Evolutionary conservation across 2,888 invertebrate species (phyloP).

Genomic region (Zaprionus obscuricornis): DNA sequence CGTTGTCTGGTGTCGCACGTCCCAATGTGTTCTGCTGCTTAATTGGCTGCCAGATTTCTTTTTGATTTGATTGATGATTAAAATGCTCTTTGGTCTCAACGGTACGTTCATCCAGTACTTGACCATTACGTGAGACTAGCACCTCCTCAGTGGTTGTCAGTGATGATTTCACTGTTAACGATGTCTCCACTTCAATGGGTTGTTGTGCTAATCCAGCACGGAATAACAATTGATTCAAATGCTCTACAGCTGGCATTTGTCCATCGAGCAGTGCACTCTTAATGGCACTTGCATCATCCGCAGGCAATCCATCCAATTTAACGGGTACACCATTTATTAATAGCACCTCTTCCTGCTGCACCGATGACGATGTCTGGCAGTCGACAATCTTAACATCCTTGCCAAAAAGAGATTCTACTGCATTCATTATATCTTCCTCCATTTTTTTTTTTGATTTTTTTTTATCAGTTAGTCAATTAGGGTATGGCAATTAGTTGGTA

Average conservation of each 20-base stretch:
- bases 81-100: slow-evolving; percentile 89
- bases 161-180: slow-evolving; percentile 88
- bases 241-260: slow-evolving; percentile 88
- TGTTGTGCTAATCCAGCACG: slow-evolving; percentile 87
- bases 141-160: slow-evolving; percentile 89
- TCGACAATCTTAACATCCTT: slow-evolving; percentile 89
- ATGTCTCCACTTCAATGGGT: slow-evolving; percentile 89
- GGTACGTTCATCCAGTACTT: slow-evolving; percentile 88
- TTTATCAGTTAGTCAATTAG: slow-evolving; percentile 46
- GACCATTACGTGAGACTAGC: slow-evolving; percentile 87
- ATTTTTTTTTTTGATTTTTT: no score
- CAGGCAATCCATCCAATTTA: slow-evolving; percentile 87
- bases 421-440: slow-evolving; percentile 90
- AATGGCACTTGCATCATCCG: slow-evolving; percentile 88
- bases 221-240: slow-evolving; percentile 88
- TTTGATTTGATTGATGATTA: slow-evolving; percentile 87
- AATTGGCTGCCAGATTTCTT: slow-evolving; percentile 87
- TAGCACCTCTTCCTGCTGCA: slow-evolving; percentile 88
- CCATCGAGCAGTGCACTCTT: slow-evolving; percentile 88
- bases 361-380: slow-evolving; percentile 89
- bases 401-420: slow-evolving; percentile 89
- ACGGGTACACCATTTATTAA: slow-evolving; percentile 89
- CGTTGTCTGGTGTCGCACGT: slow-evolving; percentile 61
- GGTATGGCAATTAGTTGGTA: slow-evolving; percentile 42
- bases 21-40: slow-evolving; percentile 36